Conservation (phyloP, 1,140 invertebrate genomes). For the Lepidotrigona ventralis region DNA sequence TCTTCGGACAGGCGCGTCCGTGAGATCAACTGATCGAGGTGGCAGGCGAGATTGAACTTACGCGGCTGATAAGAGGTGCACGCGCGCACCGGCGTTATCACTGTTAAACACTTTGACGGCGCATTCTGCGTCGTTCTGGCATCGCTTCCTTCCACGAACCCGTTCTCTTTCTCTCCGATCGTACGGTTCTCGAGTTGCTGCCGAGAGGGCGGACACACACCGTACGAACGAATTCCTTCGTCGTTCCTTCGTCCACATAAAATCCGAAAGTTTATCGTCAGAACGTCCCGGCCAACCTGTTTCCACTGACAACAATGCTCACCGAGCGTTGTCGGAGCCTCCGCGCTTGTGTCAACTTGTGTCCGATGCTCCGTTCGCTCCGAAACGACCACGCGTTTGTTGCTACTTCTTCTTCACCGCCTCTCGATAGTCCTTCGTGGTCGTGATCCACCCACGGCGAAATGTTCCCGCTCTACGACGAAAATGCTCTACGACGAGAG, state of each 20-base stretch:
- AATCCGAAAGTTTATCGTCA: constrained; percentile 46
- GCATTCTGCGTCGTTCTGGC: constrained; percentile 34
- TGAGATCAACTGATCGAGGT: constrained; percentile 45
- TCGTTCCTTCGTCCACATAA: constrained; percentile 32
- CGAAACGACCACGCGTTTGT: not conserved
- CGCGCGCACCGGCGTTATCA: constrained; percentile 54
- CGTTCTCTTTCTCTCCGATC: constrained; percentile 14
- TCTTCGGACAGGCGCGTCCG: constrained; percentile 28
- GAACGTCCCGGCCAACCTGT: constrained; percentile 35
- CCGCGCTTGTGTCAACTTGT: not conserved
- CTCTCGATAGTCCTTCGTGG: too few relatives aligned
- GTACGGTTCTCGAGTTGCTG: constrained; percentile 14
- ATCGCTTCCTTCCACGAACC: constrained; percentile 46
- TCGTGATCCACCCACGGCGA: constrained; percentile 25
- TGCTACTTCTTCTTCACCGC: too few relatives aligned
- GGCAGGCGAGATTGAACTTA: constrained; percentile 49
- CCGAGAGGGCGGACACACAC: not conserved
- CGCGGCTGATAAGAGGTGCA: constrained; percentile 51
- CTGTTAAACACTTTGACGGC: constrained; percentile 46
- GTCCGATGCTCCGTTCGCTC: not conserved
- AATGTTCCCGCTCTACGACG: not conserved
- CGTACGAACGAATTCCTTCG: constrained; percentile 36
- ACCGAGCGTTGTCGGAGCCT: not conserved
- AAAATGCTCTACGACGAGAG: not conserved
- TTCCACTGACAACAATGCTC: constrained; percentile 37